A percentile compares a stretch with the other conserved stretches of the same genome.
Conservation (phyloP, 2,797 vertebrate species). For the Falco rusticolus region DNA sequence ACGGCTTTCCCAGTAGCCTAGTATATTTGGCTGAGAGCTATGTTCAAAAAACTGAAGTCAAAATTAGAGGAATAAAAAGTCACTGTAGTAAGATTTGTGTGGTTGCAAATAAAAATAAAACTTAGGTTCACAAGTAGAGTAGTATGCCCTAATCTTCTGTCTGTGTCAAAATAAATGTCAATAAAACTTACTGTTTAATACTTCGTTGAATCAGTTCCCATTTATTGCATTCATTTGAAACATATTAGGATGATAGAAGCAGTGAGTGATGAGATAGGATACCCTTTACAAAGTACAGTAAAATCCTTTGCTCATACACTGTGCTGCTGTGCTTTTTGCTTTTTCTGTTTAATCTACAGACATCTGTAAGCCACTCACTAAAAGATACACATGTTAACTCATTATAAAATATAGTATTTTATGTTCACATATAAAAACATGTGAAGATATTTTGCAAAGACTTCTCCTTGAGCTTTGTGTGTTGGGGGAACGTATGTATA, state of each 20-base stretch:
- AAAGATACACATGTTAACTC: neutral
- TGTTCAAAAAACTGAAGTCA: neutral
- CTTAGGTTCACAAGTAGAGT: neutral
- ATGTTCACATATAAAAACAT: too few relatives aligned
- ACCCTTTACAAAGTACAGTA: neutral
- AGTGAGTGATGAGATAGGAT: neutral
- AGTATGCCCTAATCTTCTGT: neutral
- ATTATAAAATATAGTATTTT: too few relatives aligned
- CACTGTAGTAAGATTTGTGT: neutral
- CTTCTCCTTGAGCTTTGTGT: neutral
- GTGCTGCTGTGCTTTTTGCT: neutral
- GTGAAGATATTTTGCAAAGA: neutral
- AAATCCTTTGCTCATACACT: neutral
- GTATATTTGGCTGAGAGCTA: neutral
- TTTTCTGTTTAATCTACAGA: neutral
- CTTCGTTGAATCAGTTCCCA: neutral
- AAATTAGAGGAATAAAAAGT: neutral
- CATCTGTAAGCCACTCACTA: neutral
- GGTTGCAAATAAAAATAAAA: constrained; percentile 7
- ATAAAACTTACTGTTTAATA: neutral
- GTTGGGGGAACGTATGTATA: neutral
- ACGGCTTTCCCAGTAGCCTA: neutral
- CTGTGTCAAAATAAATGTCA: neutral
- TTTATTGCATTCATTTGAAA: neutral
- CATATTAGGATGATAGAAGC: neutral